Base-by-base conservation (phyloP, 2,888 invertebrate species). In the Mythimna impura region DNA sequence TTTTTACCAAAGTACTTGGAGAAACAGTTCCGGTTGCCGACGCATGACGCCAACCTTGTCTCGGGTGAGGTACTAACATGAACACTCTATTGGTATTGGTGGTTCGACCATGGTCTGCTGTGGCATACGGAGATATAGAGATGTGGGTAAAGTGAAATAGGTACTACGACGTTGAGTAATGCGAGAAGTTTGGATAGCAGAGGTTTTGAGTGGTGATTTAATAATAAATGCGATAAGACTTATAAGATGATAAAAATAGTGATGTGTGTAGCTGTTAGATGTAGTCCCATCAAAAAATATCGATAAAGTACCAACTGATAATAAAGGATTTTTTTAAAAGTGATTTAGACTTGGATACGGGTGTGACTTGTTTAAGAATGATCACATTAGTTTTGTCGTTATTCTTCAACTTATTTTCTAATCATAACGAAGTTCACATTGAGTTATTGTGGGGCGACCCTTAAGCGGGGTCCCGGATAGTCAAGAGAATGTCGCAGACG, bases 1-100 rank as follows among this genome's bases (percentile, higher is more conserved):
- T 99, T 99, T 94, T 97, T 99, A 90, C 99, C 99, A 78, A 99
- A 99, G 94, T 99, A 99, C 94, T 96, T 99, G 87, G 99, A 99
- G 96, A 98, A 98, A 82, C 99, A 99, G 96, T 99, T 99, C 96
- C 97, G 98, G 72, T 95, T 99, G 91, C 98, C 99, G 14, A 98
- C 99, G 67, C 98, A 98, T 89, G 97, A 98, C 89, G 99, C 99
- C 81, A 99, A 98, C 94, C 97, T 99, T 97, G 98, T 99, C 90
- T 98, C 99, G 94, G 98, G 98, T 98, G 94, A 94, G 94, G 93
- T 94, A 94, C 93, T 92, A 92, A 84, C 69, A 72, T 74, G 72
- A 86, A 86, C 81, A 82, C 81, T 86, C 74, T 78, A 72, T 82
- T 81, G 79, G 82, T 81, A 82, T 76, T 75, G 76, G 68, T 72